Base-by-base conservation (phyloP, 1,140 invertebrate genomes). In the Dendroctonus valens region DNA sequence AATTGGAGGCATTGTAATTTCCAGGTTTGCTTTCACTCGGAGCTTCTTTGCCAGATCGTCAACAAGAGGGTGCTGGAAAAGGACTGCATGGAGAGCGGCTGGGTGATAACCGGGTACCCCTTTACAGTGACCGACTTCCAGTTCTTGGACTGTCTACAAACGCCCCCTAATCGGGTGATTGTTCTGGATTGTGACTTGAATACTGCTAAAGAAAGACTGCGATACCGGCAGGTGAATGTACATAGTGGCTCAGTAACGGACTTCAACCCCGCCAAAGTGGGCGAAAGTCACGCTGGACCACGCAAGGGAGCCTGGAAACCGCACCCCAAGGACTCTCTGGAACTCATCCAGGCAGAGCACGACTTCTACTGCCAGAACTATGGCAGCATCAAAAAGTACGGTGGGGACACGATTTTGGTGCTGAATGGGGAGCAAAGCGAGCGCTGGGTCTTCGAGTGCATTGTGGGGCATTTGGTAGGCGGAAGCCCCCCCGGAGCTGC, bases 21-120 rank as follows among this genome's bases (percentile, higher is more conserved):
- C 12, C 42, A 71, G 63, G 76, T 76, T 8, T 81, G 81, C 41
- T 74, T 73, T 51, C 80, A 78, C 65, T 76, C 79, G 1, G 76
- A 81, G 12, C 61, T 84, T 6, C 74, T 79, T 14, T 75, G 79
- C 2, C 78, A 81, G 57, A 77, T 83, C n/a, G 72, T 84, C 1
- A 78, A 78, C 59, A 78, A 82, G 48, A 75, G 82, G 0, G 75
- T 83, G 51, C 69, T 83, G 57, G 69, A 82, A 73, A 60, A 81
- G 63, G 84, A 86, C 61, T 86, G 83, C 70, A 71, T 86, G 11
- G 79, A 81, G 42, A 76, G 79, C 46, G 87, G 87, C 0, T 88
- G 85, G 85, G 79, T 88, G 15, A 72, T 88, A 39, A 84, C 81
- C 8, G 82, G 81, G 5, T 87, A 82, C 71, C 84, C 85, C 0